Percentiles rank a stretch among this genome's conserved stretches.
Evolutionary conservation across 1,140 invertebrate genomes (phyloP).

Genomic region (Lanistes nyassanus): DNA sequence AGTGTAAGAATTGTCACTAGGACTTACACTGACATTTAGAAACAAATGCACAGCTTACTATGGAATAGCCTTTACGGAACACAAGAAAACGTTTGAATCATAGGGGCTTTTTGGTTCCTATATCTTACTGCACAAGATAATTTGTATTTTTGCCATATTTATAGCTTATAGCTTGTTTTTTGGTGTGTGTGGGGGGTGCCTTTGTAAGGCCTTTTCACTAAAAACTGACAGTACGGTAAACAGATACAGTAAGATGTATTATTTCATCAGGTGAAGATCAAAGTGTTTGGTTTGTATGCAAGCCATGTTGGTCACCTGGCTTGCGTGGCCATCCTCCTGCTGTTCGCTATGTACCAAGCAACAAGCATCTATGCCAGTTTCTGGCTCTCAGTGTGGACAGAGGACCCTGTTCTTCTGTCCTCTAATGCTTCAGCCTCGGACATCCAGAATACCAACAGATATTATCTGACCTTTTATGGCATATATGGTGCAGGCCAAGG

Average conservation of each 20-base stretch:
- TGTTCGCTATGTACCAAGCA: constrained; percentile 80
- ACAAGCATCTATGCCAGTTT: constrained; percentile 29
- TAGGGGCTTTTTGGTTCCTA: too few species aligned
- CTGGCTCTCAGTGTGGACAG: constrained; percentile 38
- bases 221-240: too few species aligned
- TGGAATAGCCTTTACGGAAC: too few species aligned
- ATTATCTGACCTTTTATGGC: constrained; percentile 34
- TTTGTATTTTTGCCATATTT: too few species aligned
- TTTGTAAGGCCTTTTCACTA: too few species aligned
- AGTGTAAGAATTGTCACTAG: not conserved
- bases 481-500: constrained; percentile 32
- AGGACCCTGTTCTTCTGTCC: constrained; percentile 15
- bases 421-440: constrained; percentile 4
- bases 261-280: constrained; percentile 78
- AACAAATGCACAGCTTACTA: too few species aligned
- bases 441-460: constrained; percentile 6
- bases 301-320: constrained; percentile 82
- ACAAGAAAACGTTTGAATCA: too few species aligned
- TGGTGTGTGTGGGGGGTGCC: too few species aligned
- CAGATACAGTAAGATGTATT: too few species aligned
- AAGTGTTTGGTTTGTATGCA: constrained; percentile 88
- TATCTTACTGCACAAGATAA: too few species aligned
- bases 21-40: too few species aligned
- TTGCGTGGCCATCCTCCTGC: constrained; percentile 77
- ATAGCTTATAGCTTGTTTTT: too few species aligned